Conservation (phyloP, 1,140 invertebrate species). For the Nasonia vitripennis region DNA sequence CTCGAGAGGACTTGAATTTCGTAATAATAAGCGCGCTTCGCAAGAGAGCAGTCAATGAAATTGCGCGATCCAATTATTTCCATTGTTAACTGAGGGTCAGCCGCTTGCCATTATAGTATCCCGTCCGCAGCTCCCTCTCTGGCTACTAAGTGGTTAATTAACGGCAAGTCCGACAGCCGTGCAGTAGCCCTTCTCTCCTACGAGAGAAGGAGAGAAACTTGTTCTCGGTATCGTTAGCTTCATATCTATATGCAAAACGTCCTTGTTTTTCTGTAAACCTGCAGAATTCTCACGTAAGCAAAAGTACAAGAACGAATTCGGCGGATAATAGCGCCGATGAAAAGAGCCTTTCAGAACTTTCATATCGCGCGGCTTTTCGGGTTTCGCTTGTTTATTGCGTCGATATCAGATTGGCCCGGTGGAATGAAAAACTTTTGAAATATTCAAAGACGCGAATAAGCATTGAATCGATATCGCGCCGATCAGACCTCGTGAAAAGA, state of each 20-base stretch:
- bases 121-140: neutral
- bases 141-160: constrained; percentile 52
- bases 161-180: constrained; percentile 23
- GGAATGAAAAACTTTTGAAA: no score
- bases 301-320: no score
- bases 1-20: constrained; percentile 22
- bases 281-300: no score
- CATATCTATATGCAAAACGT: neutral
- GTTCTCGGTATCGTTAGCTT: no score
- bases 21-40: constrained; percentile 25
- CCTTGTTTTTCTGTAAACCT: neutral
- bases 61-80: constrained; percentile 49
- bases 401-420: no score
- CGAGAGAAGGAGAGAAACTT: neutral
- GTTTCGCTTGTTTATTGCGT: no score
- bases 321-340: no score
- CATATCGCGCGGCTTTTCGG: no score
- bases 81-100: constrained; percentile 38
- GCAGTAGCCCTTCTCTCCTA: neutral
- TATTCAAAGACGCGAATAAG: no score
- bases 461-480: no score
- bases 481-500: neutral
- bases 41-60: constrained; percentile 45
- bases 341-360: no score
- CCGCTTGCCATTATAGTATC: constrained; percentile 9